Base-by-base conservation (phyloP, 1,140 invertebrate genomes). In the Saccostrea echinata region DNA sequence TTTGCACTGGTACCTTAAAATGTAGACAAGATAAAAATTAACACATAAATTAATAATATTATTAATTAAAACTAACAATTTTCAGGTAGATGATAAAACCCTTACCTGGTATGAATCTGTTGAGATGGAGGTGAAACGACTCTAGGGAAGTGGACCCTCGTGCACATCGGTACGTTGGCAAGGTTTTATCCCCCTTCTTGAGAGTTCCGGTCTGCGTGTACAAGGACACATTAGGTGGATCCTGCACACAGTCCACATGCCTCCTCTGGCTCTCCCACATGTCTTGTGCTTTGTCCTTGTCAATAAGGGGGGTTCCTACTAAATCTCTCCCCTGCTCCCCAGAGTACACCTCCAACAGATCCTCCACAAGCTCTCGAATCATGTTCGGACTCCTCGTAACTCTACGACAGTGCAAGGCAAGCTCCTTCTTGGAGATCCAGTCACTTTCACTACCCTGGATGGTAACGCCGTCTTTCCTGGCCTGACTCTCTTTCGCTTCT, bases 321-420 rank as follows among this genome's bases (percentile, higher is more conserved):
- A 64, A 64, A 61, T 91, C 83, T 9, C n/a, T 18, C 4, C 88
- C 91, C 53, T 84, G 83, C 61, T 85, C 85, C 12, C 90, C 90
- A 30, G 57, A 21, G 24, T 87, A 86, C 1, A 85, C 53, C 13
- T 61, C 43, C 2, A 92, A 61, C 3, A 92, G 84, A 1, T 85
- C 84, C 21, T 35, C 24, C 11, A 93, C 87, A 0, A 90, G 87
- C 2, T 11, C 24, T 16, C 24, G 76, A 1, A 90, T 92, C 43
- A 88, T 81, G 21, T 86, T 71, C 0, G 68, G 61, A 0, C 71
- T 18, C 16, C 55, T 61, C 1, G 91, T 93, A 0, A 24, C 53
- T 11, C 92, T 83, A 27, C 81, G 64, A 71, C 92, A 93, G 89
- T 92, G 91, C 8, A 80, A 68, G 27, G 89, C 84, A 16, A 92